Evolutionary conservation across 2,113 vertebrate species (phyloP), one percentile per base, ranked within the genome.

Genomic region (Cyprinus carpio): DNA sequence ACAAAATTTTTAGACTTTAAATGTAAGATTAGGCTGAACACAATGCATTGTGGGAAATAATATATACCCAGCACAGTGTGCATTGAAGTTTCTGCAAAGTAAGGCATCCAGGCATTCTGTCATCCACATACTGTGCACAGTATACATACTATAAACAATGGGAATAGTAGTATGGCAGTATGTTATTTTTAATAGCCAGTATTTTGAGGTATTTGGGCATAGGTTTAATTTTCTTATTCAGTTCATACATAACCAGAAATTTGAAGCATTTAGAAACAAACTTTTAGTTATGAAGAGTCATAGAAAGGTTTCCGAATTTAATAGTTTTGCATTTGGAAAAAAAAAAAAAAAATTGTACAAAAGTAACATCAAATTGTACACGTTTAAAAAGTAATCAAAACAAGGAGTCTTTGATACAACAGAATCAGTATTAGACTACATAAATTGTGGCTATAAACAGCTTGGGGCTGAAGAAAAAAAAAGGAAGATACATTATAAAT

Each of bases 281-380:
- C 25, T n/a, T 75, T 20, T 83, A 46, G 27, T 82, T 69, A 88
- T 56, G 60, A 75, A 76, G 37, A 69, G 11, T 72, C 58, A 75
- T 85, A 87, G 88, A 89, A 93, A 94, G 89, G 87, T 94, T 93
- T 93, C 89, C 90, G 90, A 93, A 88, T 94, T 95, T 95, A 94
- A 95, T 97, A 97, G 96, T 97, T 95, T 96, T 97, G 96, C 96
- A 97, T 97, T 97, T 93, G 15, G 23, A 69, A 81, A 86, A 60
- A 43, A 60, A 85, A 81, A 97, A 98, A 97, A 96, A 96, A 96
- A 95, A 93, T 96, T 97, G 96, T 98, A 98, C 96, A 97, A 98
- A 99, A 95, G 96, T 97, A 98, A 97, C 96, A 97, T 97, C 96
- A 96, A 96, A 97, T 96, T 97, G 96, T 96, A 96, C 97, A 98